Evolutionary conservation across 1,140 invertebrate genomes (phyloP), one percentile per base, ranked within the genome.

Genomic region (Drosophila eugracilis): DNA sequence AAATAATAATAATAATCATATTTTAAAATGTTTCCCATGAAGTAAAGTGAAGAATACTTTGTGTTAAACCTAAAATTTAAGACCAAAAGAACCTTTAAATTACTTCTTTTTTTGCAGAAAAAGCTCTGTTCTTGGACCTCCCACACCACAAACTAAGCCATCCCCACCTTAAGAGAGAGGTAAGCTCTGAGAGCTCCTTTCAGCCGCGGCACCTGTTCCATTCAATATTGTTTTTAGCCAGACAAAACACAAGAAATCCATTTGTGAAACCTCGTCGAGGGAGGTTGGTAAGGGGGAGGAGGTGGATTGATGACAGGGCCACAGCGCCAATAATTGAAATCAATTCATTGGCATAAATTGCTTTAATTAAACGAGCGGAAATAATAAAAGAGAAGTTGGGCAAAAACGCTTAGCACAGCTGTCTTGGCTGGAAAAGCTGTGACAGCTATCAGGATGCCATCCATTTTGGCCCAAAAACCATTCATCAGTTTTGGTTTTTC

Each of bases 321-420:
- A 32, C 42, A 55, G 34, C 22, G 17, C 10, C 73, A 73, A 73
- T 73, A 73, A 73, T 73, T 73, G 34, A 73, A 73, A 60, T 62
- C 55, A 62, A 73, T 73, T 73, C 48, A 73, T 48, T n/a, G 69
- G 41, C 48, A 73, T 52, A 73, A 73, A 73, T 62, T 73, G 48
- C 22, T 73, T 73, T 73, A 73, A 73, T 73, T 73, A 73, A 73
- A 73, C 12, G 15, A 34, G 14, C 34, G 42, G 15, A 32, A n/a
- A 34, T 15, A 42, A 28, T 9, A 24, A 28, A 4, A 39, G 32
- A 14, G 14, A 9, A 26, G 14, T 24, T n/a, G n/a, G 28, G 44
- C 6, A 32, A 42, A 47, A 28, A 17, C 39, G 15, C 26, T 26
- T 21, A 10, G 34, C 24, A 26, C 39, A 49, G 59, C 28, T 49